Conservation (phyloP, 1,140 invertebrate genomes). For the Gonioctena quinquepunctata region DNA sequence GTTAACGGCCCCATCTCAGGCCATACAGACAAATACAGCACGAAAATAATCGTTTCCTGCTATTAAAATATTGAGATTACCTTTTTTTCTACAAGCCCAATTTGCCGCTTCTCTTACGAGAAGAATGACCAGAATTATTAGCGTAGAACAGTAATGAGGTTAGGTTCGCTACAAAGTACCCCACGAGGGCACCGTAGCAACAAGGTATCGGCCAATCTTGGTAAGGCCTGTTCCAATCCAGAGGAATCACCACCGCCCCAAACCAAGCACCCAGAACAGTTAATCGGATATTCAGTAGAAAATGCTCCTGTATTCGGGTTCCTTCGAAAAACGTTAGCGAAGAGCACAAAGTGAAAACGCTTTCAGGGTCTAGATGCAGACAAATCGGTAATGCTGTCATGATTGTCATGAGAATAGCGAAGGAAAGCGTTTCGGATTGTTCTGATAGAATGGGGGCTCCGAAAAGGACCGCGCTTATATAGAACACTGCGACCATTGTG, state of each 20-base stretch:
- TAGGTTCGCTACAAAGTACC: slow-evolving; percentile 57
- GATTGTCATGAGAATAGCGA: slow-evolving; percentile 67
- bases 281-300: slow-evolving; percentile 62
- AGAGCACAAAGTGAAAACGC: slow-evolving; percentile 59
- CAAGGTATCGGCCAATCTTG: slow-evolving; percentile 83
- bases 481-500: slow-evolving; percentile 58
- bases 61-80: background rate
- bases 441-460: slow-evolving; percentile 71
- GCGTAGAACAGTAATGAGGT: background rate
- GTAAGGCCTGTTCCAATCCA: slow-evolving; percentile 93
- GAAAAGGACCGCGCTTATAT: slow-evolving; percentile 71
- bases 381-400: slow-evolving; percentile 70
- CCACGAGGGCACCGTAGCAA: slow-evolving; percentile 69
- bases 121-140: background rate
- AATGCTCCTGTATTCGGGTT: slow-evolving; percentile 60
- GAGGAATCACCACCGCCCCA: slow-evolving; percentile 83
- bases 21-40: no score
- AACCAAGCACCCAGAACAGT: slow-evolving; percentile 84
- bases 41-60: no score
- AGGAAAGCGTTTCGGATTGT: slow-evolving; percentile 73
- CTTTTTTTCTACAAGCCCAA: background rate
- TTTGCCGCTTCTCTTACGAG: background rate
- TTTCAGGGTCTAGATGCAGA: slow-evolving; percentile 64
- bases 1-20: no score
- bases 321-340: slow-evolving; percentile 58